Evolutionary conservation across 2,113 vertebrate species (phyloP).

Genomic region (Sminthopsis crassicaudata): DNA sequence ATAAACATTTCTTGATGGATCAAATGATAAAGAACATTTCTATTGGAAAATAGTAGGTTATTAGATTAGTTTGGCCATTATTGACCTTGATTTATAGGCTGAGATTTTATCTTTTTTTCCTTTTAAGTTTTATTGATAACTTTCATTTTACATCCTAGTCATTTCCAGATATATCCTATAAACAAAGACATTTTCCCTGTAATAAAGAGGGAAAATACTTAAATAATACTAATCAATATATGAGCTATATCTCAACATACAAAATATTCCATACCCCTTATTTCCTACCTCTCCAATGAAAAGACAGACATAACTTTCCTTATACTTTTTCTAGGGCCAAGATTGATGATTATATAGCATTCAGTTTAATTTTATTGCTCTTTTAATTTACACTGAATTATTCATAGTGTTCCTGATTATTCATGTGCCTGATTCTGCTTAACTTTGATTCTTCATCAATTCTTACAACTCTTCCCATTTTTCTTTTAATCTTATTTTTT

Average conservation of each 20-base stretch:
- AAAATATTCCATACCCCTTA: background rate
- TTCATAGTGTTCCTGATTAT: background rate
- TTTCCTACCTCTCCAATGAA: background rate
- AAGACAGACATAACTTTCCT: background rate
- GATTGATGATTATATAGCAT: background rate
- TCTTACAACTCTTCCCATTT: background rate
- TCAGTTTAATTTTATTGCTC: background rate
- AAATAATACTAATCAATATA: background rate
- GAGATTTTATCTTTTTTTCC: background rate
- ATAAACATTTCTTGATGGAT: background rate
- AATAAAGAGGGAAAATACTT: background rate
- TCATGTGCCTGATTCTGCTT: background rate
- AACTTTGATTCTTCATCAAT: background rate
- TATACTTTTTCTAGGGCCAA: background rate
- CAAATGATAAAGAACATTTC: background rate
- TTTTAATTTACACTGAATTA: background rate
- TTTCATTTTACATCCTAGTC: background rate
- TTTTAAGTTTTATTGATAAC: background rate
- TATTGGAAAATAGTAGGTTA: background rate
- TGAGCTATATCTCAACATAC: background rate
- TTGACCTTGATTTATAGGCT: background rate
- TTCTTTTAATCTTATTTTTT: background rate
- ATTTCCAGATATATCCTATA: background rate
- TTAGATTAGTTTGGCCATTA: background rate
- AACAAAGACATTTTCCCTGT: background rate